Evolutionary conservation across 2,888 invertebrate species (phyloP).

Genomic region (Amblyteles armatorius): DNA sequence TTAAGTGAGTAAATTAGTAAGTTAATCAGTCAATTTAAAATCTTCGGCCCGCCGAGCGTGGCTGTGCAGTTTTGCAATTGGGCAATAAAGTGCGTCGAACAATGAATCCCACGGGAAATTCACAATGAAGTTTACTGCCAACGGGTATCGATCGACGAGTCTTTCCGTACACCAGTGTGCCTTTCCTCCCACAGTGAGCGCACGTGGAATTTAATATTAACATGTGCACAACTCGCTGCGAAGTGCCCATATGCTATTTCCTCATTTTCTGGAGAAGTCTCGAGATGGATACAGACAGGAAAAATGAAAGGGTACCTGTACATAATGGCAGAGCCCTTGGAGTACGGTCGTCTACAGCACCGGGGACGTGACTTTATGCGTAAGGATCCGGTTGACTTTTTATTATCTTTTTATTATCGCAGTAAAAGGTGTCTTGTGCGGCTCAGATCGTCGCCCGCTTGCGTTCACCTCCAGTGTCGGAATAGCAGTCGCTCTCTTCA

Average conservation of each 20-base stretch:
- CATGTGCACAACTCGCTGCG: not conserved
- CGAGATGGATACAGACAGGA: not conserved
- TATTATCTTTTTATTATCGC: slow-evolving; percentile 38
- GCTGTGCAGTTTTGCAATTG: no score
- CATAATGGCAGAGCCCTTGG: slow-evolving; percentile 9
- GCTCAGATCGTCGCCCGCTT: not conserved
- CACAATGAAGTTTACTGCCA: not conserved
- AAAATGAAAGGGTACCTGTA: slow-evolving; percentile 13
- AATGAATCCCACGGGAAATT: not conserved
- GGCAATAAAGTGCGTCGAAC: not conserved
- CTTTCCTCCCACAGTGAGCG: not conserved
- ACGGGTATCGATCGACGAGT: slow-evolving; percentile 14
- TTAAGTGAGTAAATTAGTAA: not conserved
- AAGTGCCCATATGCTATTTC: slow-evolving; percentile 4
- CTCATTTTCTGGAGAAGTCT: not conserved
- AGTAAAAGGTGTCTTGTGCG: slow-evolving; percentile 15
- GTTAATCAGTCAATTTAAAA: no score
- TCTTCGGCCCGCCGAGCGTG: no score
- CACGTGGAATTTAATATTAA: not conserved
- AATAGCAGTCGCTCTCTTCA: not conserved
- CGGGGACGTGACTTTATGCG: slow-evolving; percentile 25
- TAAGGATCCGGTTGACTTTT: slow-evolving; percentile 32
- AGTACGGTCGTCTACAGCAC: not conserved
- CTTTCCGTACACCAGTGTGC: not conserved
- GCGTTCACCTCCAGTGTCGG: not conserved